phyloP scores from a whole-genome alignment of 2,888 invertebrate species.

The Zelleria hepariella region DNA sequence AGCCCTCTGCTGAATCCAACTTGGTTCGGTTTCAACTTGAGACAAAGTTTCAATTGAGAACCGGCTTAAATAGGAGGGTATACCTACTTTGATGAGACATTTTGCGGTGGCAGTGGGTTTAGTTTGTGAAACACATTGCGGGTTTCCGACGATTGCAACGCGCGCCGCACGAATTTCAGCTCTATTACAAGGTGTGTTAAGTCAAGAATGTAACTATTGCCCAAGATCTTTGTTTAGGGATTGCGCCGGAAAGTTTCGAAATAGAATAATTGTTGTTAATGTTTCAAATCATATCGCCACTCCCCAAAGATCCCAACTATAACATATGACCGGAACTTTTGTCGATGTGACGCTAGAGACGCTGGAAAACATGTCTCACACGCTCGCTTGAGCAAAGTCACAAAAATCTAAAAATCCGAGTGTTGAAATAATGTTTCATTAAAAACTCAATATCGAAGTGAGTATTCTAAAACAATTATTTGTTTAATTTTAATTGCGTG shows the following conservation, averaged over 20 bases:
- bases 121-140: slow-evolving; percentile 10
- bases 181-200: background rate
- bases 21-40: slow-evolving; percentile 36
- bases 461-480: too few species aligned
- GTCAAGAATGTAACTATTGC: background rate
- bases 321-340: background rate
- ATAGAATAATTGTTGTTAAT: background rate
- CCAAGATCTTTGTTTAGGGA: background rate
- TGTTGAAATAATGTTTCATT: too few species aligned
- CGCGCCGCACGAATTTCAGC: background rate
- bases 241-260: background rate
- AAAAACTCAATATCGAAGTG: too few species aligned
- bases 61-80: slow-evolving; percentile 38
- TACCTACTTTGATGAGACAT: slow-evolving; percentile 54
- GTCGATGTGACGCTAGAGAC: too few species aligned
- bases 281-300: background rate
- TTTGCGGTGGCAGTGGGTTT: slow-evolving; percentile 40
- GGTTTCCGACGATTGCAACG: background rate
- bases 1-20: slow-evolving; percentile 50
- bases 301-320: background rate
- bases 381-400: too few species aligned
- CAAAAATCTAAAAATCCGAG: too few species aligned
- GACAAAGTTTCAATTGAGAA: slow-evolving; percentile 62
- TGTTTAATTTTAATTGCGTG: too few species aligned
- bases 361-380: too few species aligned